These are phyloP conservation scores for Orycteropus afer DNA, from an alignment of 2,113 vertebrate species.

Conservation along the genomic window DNA sequence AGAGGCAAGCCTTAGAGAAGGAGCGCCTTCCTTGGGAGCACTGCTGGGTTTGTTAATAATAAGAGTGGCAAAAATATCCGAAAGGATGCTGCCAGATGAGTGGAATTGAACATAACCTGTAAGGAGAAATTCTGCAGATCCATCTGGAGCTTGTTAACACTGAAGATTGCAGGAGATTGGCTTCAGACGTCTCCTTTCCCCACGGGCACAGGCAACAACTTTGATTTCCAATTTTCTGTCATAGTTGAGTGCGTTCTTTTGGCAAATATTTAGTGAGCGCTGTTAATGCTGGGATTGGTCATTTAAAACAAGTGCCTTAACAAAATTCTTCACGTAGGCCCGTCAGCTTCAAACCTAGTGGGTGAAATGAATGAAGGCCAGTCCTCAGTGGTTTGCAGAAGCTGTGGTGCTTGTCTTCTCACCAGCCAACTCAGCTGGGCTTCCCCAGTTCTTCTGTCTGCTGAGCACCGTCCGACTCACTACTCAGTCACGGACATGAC, in stretches of 20 bases:
- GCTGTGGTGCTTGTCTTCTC: background rate
- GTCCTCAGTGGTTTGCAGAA: background rate
- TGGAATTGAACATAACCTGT: background rate
- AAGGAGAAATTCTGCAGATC: background rate
- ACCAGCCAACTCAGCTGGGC: background rate
- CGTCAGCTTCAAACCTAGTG: background rate
- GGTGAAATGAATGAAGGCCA: background rate
- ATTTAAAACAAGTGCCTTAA: background rate
- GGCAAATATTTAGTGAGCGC: background rate
- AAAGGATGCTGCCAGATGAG: background rate
- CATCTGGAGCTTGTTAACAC: slow-evolving; percentile 31
- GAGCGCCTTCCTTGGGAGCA: background rate
- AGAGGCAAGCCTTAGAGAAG: background rate
- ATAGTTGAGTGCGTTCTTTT: background rate
- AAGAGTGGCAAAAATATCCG: background rate
- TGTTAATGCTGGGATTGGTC: background rate
- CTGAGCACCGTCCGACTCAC: background rate
- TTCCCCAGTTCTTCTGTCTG: background rate
- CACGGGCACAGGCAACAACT: slow-evolving; percentile 8
- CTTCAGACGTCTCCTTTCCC: background rate
- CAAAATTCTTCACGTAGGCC: background rate
- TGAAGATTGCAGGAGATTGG: background rate
- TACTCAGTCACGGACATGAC: background rate
- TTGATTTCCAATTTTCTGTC: slow-evolving; percentile 28
- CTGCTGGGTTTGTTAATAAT: background rate